Conservation (phyloP, 1,140 invertebrate genomes). For the Mamestra configurata region DNA sequence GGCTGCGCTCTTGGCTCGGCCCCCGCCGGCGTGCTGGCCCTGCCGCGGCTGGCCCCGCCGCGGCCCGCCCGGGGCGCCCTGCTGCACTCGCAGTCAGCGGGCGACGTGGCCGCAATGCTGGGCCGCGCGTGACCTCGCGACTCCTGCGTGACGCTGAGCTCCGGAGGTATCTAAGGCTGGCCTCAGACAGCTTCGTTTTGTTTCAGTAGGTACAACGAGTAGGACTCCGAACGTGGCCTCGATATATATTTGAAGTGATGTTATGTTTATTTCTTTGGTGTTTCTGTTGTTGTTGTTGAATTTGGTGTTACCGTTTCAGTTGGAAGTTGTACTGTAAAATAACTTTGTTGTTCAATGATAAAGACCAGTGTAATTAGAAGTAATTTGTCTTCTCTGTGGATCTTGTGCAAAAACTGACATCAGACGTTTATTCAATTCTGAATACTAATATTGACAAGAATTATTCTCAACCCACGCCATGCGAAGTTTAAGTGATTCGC, state of each 20-base stretch:
- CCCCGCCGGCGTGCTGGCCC: constrained; percentile 64
- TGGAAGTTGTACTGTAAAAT: background rate
- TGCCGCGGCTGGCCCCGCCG: constrained; percentile 75
- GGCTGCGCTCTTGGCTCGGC: constrained; percentile 71
- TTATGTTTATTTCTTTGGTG: constrained; percentile 6
- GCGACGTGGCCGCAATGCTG: constrained; percentile 89
- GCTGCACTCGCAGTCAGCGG: constrained; percentile 89
- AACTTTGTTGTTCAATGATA: too few species aligned
- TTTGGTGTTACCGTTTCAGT: background rate
- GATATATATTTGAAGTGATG: background rate
- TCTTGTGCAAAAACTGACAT: too few species aligned
- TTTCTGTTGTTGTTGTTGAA: background rate
- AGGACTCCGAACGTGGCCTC: constrained; percentile 31
- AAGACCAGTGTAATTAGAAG: too few species aligned
- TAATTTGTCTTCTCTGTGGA: too few species aligned
- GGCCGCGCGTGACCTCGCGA: constrained; percentile 88
- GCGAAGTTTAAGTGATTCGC: too few species aligned
- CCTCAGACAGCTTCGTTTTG: constrained; percentile 53
- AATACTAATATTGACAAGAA: too few species aligned
- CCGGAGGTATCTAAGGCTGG: constrained; percentile 65
- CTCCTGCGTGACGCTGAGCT: constrained; percentile 67
- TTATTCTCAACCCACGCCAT: too few species aligned
- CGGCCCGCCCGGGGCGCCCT: constrained; percentile 79
- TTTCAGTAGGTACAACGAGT: constrained; percentile 39
- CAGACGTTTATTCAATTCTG: too few species aligned